Evolutionary conservation across 2,797 vertebrate species (phyloP).

Genomic region (Trachops cirrhosus): DNA sequence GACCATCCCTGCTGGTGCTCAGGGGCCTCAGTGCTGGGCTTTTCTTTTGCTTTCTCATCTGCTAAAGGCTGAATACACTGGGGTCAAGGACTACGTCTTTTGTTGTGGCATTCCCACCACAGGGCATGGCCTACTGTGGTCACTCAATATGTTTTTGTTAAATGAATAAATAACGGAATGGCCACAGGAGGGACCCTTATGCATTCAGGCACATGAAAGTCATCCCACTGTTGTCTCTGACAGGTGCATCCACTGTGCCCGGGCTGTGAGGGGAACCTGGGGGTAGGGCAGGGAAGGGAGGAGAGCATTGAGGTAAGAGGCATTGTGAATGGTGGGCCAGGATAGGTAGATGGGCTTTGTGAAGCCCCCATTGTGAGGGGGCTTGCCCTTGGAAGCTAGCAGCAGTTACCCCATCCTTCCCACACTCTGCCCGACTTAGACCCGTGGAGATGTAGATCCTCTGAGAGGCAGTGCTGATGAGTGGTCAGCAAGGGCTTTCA

Average conservation of each 20-base stretch:
- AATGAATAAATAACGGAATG: background rate
- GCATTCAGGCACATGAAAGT: background rate
- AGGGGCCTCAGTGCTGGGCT: background rate
- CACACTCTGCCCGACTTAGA: background rate
- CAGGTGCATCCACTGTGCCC: background rate
- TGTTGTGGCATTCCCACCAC: background rate
- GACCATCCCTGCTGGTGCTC: fast-evolving
- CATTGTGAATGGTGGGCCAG: background rate
- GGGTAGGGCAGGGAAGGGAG: background rate
- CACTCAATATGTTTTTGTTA: background rate
- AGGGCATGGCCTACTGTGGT: background rate
- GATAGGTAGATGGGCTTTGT: background rate
- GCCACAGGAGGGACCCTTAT: background rate
- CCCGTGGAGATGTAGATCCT: background rate
- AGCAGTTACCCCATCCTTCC: background rate
- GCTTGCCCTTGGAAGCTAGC: background rate
- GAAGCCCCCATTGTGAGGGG: background rate
- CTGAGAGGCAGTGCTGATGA: background rate
- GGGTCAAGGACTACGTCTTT: background rate
- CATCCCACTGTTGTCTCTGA: background rate
- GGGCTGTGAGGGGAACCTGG: background rate
- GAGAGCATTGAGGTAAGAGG: background rate
- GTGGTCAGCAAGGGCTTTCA: background rate
- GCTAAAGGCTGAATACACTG: background rate
- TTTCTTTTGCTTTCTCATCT: background rate